phyloP scores from a whole-genome alignment of 2,888 invertebrate species.

The Drosophila monieri region DNA sequence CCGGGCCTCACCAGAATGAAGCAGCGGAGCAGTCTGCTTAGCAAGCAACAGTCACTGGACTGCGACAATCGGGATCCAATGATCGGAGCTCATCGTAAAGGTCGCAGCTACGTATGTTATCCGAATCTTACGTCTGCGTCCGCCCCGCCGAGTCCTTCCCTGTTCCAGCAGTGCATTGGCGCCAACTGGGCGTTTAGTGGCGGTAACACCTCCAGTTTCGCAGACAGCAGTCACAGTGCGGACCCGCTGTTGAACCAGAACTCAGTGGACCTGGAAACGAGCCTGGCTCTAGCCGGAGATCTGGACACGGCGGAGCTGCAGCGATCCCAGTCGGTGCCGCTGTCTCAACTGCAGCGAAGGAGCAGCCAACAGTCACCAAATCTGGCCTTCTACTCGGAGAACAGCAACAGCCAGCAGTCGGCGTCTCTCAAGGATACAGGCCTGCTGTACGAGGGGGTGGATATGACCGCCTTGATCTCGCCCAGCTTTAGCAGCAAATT shows the following conservation, averaged over 20 bases:
- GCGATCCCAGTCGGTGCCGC: conserved; percentile 92
- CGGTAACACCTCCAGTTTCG: conserved; percentile 26
- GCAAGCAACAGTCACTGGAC: conserved; percentile 82
- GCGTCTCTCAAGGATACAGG: conserved; percentile 61
- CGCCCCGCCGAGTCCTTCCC: conserved; percentile 88
- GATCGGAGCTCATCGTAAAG: conserved; percentile 80
- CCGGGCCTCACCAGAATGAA: conserved; percentile 91
- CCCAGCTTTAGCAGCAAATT: conserved; percentile 79
- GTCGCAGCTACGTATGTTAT: conserved; percentile 73
- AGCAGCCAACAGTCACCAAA: conserved; percentile 74
- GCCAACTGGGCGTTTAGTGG: conserved; percentile 56
- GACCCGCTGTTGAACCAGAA: conserved; percentile 80
- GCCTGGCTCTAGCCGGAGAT: conserved; percentile 64
- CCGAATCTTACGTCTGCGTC: conserved; percentile 84
- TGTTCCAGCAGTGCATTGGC: conserved; percentile 72
- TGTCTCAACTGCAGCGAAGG: conserved; percentile 81
- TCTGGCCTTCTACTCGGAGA: conserved; percentile 78
- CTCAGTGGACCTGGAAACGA: conserved; percentile 81
- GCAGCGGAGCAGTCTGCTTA: conserved; percentile 86
- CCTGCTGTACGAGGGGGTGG: conserved; percentile 70
- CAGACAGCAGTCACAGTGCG: conserved; percentile 79
- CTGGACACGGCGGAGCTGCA: conserved; percentile 70
- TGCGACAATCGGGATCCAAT: conserved; percentile 81
- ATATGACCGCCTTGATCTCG: conserved; percentile 78
- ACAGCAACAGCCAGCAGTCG: conserved; percentile 77